These are phyloP conservation scores for Pristionchus exspectatus DNA, from an alignment of 2,888 invertebrate genomes.

Conservation along the genomic window DNA sequence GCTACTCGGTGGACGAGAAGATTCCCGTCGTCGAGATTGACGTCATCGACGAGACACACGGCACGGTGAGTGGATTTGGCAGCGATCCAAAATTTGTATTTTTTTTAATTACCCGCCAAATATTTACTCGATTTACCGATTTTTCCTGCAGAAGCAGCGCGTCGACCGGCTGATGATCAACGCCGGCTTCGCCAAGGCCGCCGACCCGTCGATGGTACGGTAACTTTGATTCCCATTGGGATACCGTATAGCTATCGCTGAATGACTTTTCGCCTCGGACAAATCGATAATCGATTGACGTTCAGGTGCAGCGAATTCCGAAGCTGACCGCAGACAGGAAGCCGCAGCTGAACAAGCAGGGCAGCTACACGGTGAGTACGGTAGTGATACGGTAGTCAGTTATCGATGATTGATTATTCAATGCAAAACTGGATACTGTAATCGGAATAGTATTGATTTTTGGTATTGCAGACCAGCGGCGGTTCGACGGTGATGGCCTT, in stretches of 20 bases:
- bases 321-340: conserved; percentile 18
- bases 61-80: conserved; percentile 24
- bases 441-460: not conserved
- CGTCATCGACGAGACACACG: conserved; percentile 55
- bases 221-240: too few species aligned
- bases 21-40: conserved; percentile 75
- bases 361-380: conserved; percentile 15
- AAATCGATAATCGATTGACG: not conserved
- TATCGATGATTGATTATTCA: not conserved
- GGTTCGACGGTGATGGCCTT: not conserved
- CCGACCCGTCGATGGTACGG: conserved; percentile 73
- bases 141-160: conserved; percentile 68
- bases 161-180: conserved; percentile 73
- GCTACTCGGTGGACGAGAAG: conserved; percentile 70
- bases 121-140: not conserved
- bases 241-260: too few species aligned
- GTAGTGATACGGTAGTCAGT: not conserved
- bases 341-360: conserved; percentile 15
- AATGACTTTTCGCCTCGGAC: too few species aligned
- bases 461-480: not conserved
- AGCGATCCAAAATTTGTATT: not conserved
- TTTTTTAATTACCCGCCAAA: not conserved
- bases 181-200: conserved; percentile 73
- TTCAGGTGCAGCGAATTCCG: not conserved
- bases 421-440: too few species aligned